phyloP scores from a whole-genome alignment of 1,140 invertebrate genomes.

The Tetranychus urticae region DNA sequence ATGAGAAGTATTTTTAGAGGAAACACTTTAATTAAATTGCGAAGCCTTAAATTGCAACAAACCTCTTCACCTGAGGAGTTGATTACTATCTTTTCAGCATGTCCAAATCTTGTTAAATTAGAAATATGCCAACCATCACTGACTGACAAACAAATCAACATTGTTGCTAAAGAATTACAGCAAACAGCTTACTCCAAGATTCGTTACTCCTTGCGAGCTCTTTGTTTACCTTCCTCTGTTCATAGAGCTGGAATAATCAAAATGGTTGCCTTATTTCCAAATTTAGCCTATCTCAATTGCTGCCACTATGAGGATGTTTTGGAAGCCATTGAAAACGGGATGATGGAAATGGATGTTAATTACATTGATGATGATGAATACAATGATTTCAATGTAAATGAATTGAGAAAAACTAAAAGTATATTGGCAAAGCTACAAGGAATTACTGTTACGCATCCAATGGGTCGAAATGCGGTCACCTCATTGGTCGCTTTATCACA shows the following conservation, averaged over 20 bases:
- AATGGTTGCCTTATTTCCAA: conserved; percentile 10
- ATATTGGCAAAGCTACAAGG: conserved; percentile 1
- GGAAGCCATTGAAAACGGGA: conserved; percentile 9
- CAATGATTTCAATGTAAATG: no score
- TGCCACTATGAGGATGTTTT: conserved; percentile 10
- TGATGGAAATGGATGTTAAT: conserved; percentile 1
- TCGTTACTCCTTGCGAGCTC: conserved; percentile 1
- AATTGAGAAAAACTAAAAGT: neutral
- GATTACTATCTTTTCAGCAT: conserved; percentile 7
- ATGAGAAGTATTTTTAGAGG: conserved; percentile 9
- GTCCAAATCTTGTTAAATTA: conserved; percentile 8
- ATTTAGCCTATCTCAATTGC: conserved; percentile 9
- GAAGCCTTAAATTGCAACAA: conserved; percentile 10
- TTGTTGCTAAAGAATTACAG: neutral
- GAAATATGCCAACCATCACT: conserved; percentile 13
- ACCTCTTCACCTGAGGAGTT: conserved; percentile 3
- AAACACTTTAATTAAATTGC: conserved; percentile 5
- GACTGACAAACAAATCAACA: conserved; percentile 4
- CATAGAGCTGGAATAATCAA: conserved; percentile 9
- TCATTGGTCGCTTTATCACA: conserved; percentile 10
- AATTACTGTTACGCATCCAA: conserved; percentile 8
- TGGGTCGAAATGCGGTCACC: conserved; percentile 8
- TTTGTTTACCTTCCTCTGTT: conserved; percentile 12
- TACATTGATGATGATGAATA: neutral
- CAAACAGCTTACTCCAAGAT: neutral